Conservation (phyloP, 2,797 vertebrate genomes). For the Cetoscarus ocellatus region DNA sequence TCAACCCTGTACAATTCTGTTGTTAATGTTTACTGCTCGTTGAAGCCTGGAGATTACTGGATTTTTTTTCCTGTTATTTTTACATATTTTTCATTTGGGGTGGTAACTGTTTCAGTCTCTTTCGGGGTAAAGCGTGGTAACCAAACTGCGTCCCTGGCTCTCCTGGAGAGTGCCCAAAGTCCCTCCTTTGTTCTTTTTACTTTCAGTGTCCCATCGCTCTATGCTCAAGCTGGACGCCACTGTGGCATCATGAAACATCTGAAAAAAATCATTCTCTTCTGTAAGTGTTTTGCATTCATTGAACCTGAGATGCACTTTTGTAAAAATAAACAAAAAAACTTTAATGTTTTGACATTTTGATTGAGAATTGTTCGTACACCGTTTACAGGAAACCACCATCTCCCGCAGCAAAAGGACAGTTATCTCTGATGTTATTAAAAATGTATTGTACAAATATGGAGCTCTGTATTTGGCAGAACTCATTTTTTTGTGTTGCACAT, state of each 20-base stretch:
- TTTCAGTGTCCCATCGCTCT: slow-evolving; percentile 73
- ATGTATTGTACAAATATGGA: slow-evolving; percentile 88
- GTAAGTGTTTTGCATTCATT: slow-evolving; percentile 87
- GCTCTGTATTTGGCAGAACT: slow-evolving; percentile 88
- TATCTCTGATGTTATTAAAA: slow-evolving; percentile 86
- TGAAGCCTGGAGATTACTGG: slow-evolving; percentile 99
- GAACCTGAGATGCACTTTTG: slow-evolving; percentile 89
- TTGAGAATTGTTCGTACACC: slow-evolving; percentile 82
- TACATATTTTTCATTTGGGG: slow-evolving; percentile 86
- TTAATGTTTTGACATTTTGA: slow-evolving; percentile 88
- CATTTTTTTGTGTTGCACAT: slow-evolving; percentile 90
- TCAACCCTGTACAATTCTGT: slow-evolving; percentile 98
- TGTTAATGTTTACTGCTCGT: slow-evolving; percentile 99
- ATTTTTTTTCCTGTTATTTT: slow-evolving; percentile 78
- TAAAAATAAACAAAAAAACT: slow-evolving; percentile 80
- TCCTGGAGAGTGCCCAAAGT: slow-evolving; percentile 75
- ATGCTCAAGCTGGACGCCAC: slow-evolving; percentile 80
- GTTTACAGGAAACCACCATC: slow-evolving; percentile 85
- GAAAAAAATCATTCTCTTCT: slow-evolving; percentile 76
- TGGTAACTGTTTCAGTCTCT: slow-evolving; percentile 70
- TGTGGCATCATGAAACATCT: slow-evolving; percentile 75
- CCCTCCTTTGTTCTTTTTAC: slow-evolving; percentile 65
- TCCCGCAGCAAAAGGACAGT: slow-evolving; percentile 83
- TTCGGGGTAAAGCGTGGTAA: slow-evolving; percentile 60
- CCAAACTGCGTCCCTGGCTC: slow-evolving; percentile 70